A percentile compares a stretch with the other conserved stretches of the same genome.
Evolutionary conservation across 2,797 vertebrate genomes (phyloP).

Genomic region (Acipenser oxyrinchus): DNA sequence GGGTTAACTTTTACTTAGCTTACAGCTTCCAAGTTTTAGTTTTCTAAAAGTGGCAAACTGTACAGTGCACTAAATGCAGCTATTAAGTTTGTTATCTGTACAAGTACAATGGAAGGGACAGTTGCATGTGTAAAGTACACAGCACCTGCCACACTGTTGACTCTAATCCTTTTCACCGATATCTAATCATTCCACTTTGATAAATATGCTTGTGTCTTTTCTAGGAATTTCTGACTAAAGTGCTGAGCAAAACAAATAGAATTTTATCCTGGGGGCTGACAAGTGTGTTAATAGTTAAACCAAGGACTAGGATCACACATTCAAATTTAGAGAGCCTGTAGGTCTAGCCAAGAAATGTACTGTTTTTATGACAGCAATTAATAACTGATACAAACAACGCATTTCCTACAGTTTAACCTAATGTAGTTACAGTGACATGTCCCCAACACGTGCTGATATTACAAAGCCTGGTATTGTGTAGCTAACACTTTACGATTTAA

Average conservation of each 20-base stretch:
- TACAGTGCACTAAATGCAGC: conserved; percentile 8
- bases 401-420: neutral
- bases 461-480: conserved; percentile 3
- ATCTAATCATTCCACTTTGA: conserved; percentile 75
- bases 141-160: conserved; percentile 84
- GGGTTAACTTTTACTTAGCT: neutral
- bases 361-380: conserved; percentile 6
- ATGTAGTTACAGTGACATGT: neutral
- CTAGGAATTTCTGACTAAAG: conserved; percentile 46
- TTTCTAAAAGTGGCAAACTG: too few species aligned
- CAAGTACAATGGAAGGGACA: conserved; percentile 38
- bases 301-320: neutral
- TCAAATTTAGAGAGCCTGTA: too few species aligned
- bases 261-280: conserved; percentile 44
- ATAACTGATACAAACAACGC: neutral
- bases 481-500: neutral
- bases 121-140: conserved; percentile 42
- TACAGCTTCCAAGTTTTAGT: too few species aligned
- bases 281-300: conserved; percentile 66
- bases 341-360: neutral
- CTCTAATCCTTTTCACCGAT: conserved; percentile 78
- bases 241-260: conserved; percentile 50
- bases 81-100: conserved; percentile 46
- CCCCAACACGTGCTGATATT: neutral
- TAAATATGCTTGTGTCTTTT: conserved; percentile 67